Evolutionary conservation across 1,140 invertebrate species (phyloP).

Genomic region (Caerostris darwini): DNA sequence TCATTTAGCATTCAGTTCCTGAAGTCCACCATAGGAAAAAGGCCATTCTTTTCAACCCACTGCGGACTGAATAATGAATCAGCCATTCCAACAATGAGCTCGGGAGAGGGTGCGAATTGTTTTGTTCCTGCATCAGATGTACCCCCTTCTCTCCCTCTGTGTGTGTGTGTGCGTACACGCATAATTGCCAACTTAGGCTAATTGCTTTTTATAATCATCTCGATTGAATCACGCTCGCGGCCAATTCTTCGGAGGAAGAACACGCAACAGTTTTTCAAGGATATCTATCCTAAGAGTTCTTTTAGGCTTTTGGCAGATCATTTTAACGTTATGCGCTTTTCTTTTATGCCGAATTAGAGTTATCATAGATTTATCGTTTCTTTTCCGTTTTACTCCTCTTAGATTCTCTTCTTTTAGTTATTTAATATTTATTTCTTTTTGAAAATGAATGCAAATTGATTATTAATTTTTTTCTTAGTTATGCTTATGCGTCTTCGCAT

Average conservation of each 20-base stretch:
- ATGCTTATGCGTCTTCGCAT: too few species aligned
- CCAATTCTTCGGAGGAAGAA: not conserved
- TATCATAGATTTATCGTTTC: too few species aligned
- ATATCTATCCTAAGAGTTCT: too few species aligned
- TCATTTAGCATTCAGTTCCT: conserved; percentile 5
- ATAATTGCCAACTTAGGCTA: conserved; percentile 61
- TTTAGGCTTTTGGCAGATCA: too few species aligned
- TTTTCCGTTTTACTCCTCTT: too few species aligned
- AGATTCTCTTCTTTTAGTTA: too few species aligned
- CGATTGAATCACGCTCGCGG: conserved; percentile 63
- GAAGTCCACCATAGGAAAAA: not conserved
- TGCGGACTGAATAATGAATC: conserved; percentile 53
- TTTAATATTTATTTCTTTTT: too few species aligned
- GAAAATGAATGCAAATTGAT: too few species aligned
- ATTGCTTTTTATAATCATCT: conserved; percentile 69
- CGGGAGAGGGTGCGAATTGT: conserved; percentile 47
- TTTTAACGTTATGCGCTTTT: too few species aligned
- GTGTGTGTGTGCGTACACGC: not conserved
- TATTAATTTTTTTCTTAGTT: too few species aligned
- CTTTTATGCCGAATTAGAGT: too few species aligned
- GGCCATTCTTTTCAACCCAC: conserved; percentile 24
- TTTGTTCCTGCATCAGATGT: not conserved
- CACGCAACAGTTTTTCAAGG: not conserved
- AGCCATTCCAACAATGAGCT: conserved; percentile 59
- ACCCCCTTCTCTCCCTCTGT: not conserved